Conservation (phyloP, 2,113 vertebrate species). For the Rhynchomys soricoides region DNA sequence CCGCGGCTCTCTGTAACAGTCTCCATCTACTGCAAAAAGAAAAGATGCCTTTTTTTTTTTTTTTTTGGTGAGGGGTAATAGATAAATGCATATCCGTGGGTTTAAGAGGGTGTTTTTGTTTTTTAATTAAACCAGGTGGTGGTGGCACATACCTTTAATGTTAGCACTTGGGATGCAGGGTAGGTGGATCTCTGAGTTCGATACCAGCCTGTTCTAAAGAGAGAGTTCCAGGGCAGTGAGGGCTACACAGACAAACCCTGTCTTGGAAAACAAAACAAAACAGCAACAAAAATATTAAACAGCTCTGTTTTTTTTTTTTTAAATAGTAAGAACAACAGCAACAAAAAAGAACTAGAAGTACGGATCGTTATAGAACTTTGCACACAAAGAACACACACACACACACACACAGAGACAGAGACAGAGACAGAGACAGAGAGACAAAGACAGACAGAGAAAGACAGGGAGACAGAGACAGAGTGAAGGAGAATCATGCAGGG, state of each 20-base stretch:
- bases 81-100: no score
- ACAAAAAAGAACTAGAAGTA: not conserved
- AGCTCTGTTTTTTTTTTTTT: slow-evolving; percentile 6
- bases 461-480: not conserved
- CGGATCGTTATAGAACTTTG: not conserved
- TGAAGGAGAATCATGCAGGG: not conserved
- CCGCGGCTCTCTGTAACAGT: not conserved
- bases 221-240: not conserved
- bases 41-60: not conserved
- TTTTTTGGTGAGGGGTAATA: not conserved
- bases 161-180: not conserved
- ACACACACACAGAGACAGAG: not conserved
- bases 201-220: not conserved
- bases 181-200: not conserved
- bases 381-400: not conserved
- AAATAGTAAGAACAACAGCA: no score
- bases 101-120: not conserved
- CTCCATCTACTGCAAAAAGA: not conserved
- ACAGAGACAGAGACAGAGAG: not conserved
- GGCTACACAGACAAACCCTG: not conserved
- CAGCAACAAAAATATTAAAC: slow-evolving; percentile 6
- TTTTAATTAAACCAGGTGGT: not conserved
- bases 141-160: not conserved
- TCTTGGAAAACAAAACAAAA: not conserved
- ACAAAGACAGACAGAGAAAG: not conserved